Conservation (phyloP, 2,113 vertebrate genomes). For the Thinocorus orbignyianus region DNA sequence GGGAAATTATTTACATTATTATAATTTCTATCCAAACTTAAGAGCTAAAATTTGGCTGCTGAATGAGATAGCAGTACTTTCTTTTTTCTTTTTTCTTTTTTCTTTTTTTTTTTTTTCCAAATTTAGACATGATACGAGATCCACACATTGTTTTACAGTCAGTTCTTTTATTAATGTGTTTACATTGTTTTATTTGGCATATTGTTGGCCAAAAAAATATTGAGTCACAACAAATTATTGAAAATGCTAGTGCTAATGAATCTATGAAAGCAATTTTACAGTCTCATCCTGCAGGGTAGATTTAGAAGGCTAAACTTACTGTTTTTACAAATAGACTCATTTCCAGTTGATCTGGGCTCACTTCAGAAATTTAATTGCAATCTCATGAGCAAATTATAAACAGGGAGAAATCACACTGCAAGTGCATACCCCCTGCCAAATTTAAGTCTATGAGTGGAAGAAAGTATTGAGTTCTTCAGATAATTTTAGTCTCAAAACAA, state of each 20-base stretch:
- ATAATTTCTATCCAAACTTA: not conserved
- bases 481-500: not conserved
- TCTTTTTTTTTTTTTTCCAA: not conserved
- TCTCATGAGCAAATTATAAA: not conserved
- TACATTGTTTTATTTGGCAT: not conserved
- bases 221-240: not conserved
- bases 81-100: rapidly evolving
- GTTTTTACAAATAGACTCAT: not conserved
- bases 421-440: not conserved
- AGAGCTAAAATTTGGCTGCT: not conserved
- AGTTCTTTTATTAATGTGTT: not conserved
- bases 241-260: not conserved
- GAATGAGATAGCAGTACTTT: rapidly evolving
- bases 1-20: not conserved
- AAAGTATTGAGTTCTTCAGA: not conserved
- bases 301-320: not conserved
- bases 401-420: not conserved
- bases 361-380: not conserved
- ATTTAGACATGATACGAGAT: not conserved
- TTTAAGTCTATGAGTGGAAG: not conserved
- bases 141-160: not conserved
- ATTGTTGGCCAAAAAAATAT: not conserved
- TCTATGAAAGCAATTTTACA: not conserved
- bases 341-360: not conserved
- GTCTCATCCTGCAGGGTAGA: not conserved